Evolutionary conservation across 2,888 invertebrate species (phyloP).

Genomic region (Hydriomena furcata): DNA sequence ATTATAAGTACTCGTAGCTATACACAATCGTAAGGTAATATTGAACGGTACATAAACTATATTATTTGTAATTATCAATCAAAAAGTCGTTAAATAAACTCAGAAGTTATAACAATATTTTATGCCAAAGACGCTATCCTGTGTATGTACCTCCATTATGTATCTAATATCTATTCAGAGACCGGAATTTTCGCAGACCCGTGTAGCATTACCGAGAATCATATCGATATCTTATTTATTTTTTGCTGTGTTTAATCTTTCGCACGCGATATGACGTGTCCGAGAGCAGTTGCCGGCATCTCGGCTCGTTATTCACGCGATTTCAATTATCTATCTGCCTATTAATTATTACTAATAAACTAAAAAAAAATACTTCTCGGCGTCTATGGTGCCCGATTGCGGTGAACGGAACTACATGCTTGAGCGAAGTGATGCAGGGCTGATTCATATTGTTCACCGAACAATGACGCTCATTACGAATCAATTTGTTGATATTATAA

Average conservation of each 20-base stretch:
- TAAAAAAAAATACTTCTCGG: conserved; percentile 19
- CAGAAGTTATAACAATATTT: no score
- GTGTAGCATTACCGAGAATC: conserved; percentile 43
- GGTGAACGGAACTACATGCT: conserved; percentile 24
- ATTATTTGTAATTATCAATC: no score
- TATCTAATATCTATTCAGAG: conserved; percentile 11
- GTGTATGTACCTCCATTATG: no score
- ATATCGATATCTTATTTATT: conserved; percentile 43
- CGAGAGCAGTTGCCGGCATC: conserved; percentile 47
- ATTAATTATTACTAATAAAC: conserved; percentile 52
- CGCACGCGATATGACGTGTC: conserved; percentile 70
- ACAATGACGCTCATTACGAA: conserved; percentile 23
- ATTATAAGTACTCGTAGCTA: no score
- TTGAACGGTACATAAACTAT: no score
- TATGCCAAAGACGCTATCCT: not conserved
- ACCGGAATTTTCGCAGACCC: conserved; percentile 38
- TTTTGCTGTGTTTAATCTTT: conserved; percentile 48
- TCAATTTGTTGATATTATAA: conserved; percentile 28
- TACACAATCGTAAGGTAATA: no score
- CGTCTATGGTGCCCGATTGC: conserved; percentile 35
- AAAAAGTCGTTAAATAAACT: no score
- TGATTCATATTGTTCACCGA: conserved; percentile 24
- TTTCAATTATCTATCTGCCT: conserved; percentile 55
- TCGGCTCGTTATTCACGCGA: conserved; percentile 63
- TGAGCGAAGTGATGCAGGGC: conserved; percentile 22